Base-by-base conservation (phyloP, 2,888 invertebrate species). In the Hypomecis punctinalis region DNA sequence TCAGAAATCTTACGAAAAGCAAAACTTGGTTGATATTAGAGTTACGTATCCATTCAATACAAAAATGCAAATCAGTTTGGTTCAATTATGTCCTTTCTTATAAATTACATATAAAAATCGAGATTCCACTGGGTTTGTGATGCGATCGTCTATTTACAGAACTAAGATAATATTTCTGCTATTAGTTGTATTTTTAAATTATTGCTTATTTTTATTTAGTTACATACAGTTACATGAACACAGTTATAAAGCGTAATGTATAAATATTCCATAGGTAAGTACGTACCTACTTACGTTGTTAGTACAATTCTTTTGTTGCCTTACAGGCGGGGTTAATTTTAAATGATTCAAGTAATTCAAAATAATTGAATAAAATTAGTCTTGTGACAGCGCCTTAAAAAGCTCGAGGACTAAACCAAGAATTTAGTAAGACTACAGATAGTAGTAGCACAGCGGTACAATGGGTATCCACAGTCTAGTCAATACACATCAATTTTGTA, bases 41-140 rank as follows among this genome's bases (percentile, higher is more conserved):
- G 23, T 46, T 56, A 61, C 45, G 33, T 64, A 61, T 63, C n/a
- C 45, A 49, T 58, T 53, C n/a, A 61, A 53, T 51, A 54, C 57
- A 56, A 54, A 61, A 56, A 37, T 53, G 61, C 43, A 63, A 62
- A 23, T 3, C 23, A 23, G 23, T 64, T 67, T 61, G 66, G 54
- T 59, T 74, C 71, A 74, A 71, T 74, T 71, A 69, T 68, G 48
- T 65, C 46, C 65, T 64, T 37, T 65, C 40, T 23, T 57, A 52
- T 40, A 37, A 37, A 53, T 58, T 37, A 43, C 23, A 11, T 40
- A 52, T 49, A 37, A 37, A 51, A 37, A 51, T 33, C 10, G 52
- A 52, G 52, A 52, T 52, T 52, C 40, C 23, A 8, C 7, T 42
- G 9, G 8, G 36, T 39, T 39, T 33, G 45, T 52, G 39, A 49